These are phyloP conservation scores for Cygnus olor DNA, from an alignment of 2,797 vertebrate genomes.

Conservation along the genomic window DNA sequence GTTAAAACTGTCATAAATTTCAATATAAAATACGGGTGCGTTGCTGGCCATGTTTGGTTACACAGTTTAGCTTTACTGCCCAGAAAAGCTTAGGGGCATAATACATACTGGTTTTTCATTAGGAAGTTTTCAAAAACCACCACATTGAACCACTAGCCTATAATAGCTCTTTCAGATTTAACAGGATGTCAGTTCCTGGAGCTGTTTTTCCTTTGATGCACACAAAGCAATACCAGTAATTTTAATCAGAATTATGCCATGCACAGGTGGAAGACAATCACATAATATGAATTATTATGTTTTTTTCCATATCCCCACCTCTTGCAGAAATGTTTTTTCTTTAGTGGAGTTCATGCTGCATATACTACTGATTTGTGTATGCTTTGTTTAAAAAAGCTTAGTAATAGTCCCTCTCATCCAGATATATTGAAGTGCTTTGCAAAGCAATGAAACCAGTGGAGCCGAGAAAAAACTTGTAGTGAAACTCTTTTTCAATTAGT, in stretches of 20 bases:
- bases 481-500: neutral
- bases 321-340: neutral
- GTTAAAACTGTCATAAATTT: neutral
- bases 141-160: slow-evolving; percentile 53
- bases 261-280: slow-evolving; percentile 30
- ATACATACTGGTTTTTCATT: slow-evolving; percentile 22
- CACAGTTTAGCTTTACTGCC: neutral
- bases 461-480: neutral
- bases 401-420: neutral
- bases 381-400: slow-evolving; percentile 34
- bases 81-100: slow-evolving; percentile 24
- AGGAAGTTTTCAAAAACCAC: slow-evolving; percentile 68
- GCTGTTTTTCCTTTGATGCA: slow-evolving; percentile 69
- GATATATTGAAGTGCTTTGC: neutral
- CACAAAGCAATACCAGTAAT: slow-evolving; percentile 64
- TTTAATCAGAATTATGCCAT: slow-evolving; percentile 53
- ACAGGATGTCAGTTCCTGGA: slow-evolving; percentile 70
- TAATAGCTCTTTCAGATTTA: slow-evolving; percentile 71
- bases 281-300: slow-evolving; percentile 4
- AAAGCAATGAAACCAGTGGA: neutral
- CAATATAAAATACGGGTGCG: neutral
- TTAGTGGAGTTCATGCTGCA: neutral
- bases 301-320: neutral
- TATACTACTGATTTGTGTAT: neutral
- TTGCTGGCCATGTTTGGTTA: neutral